Evolutionary conservation across 2,113 vertebrate species (phyloP).

Genomic region (Clinocottus analis): DNA sequence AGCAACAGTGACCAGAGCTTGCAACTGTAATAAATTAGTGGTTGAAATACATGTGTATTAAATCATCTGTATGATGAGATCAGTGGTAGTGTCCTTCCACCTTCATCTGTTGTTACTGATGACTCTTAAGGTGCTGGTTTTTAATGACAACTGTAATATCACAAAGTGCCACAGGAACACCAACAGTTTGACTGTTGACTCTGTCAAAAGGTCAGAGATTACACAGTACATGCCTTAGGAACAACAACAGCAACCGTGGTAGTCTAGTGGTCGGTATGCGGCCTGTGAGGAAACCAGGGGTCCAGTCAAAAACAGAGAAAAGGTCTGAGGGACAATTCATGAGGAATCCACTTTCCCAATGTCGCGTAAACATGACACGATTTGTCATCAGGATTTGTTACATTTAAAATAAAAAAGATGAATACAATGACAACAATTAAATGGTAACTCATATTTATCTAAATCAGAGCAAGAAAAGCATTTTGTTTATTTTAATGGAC

Average conservation of each 20-base stretch:
- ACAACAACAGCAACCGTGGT: not conserved
- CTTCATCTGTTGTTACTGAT: not conserved
- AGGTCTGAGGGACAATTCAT: not conserved
- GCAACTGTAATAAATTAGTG: not conserved
- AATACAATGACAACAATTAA: not conserved
- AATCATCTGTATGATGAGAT: not conserved
- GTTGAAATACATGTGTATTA: not conserved
- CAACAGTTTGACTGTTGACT: not conserved
- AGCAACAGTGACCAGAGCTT: too few species aligned
- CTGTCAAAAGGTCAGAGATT: too few species aligned
- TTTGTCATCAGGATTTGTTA: not conserved
- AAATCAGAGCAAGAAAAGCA: not conserved
- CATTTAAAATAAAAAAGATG: not conserved
- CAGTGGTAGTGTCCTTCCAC: not conserved
- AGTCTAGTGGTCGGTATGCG: not conserved
- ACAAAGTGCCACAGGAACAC: not conserved
- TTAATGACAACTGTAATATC: not conserved
- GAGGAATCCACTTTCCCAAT: not conserved
- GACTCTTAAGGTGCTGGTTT: not conserved
- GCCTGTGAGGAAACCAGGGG: not conserved
- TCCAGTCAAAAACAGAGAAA: not conserved
- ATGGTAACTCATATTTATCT: not conserved
- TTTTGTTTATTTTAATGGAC: too few species aligned
- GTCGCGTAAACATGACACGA: not conserved
- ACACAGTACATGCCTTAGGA: not conserved